Conservation (phyloP, 2,888 invertebrate genomes). For the Trilocha varians region DNA sequence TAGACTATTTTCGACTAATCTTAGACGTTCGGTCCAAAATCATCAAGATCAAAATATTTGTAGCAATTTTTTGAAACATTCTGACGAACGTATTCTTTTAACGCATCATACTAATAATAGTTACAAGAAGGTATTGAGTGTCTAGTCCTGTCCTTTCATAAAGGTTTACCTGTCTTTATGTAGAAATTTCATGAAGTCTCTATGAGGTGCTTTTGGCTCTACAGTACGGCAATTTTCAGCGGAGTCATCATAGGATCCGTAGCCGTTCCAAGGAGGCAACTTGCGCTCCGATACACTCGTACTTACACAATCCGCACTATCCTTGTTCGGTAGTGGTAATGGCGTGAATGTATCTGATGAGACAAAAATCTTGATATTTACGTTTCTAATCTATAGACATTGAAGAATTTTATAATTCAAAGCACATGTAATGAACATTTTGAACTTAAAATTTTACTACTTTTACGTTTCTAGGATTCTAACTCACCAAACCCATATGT, state of each 20-base stretch:
- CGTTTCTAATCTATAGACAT: no score
- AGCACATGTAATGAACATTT: not conserved
- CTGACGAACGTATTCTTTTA: no score
- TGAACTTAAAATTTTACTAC: no score
- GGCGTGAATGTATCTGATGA: conserved; percentile 77
- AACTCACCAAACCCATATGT: conserved; percentile 76
- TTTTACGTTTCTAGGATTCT: no score
- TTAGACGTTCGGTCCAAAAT: no score
- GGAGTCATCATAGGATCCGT: conserved; percentile 91
- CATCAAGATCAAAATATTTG: no score
- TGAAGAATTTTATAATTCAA: not conserved
- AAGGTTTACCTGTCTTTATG: conserved; percentile 81
- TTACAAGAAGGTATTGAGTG: no score
- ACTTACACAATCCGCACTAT: conserved; percentile 33
- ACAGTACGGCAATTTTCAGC: conserved; percentile 89
- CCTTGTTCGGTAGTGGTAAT: conserved; percentile 57
- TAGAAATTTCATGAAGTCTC: conserved; percentile 86
- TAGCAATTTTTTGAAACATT: no score
- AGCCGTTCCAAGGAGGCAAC: conserved; percentile 92
- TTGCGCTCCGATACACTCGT: conserved; percentile 48
- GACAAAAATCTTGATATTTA: conserved; percentile 1
- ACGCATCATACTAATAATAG: no score
- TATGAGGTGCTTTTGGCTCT: conserved; percentile 82
- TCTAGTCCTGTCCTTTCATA: no score
- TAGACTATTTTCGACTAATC: no score